phyloP scores from a whole-genome alignment of 2,888 invertebrate species.

The Netelia virgata region DNA sequence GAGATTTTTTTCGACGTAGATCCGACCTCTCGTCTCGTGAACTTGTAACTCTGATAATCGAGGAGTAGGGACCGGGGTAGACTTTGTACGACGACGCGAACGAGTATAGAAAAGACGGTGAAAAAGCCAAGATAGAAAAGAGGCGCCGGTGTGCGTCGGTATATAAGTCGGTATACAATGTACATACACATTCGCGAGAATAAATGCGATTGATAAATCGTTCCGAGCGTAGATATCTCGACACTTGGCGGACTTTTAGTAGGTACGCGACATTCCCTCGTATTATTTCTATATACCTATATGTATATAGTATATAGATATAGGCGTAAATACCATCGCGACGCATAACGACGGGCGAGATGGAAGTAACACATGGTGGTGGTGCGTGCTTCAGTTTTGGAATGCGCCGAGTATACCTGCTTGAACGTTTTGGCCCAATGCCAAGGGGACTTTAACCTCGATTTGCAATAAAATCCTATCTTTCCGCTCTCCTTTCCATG shows the following conservation, averaged over 20 bases:
- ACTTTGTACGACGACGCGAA: no score
- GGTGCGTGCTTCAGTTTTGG: constrained; percentile 59
- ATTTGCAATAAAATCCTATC: constrained; percentile 80
- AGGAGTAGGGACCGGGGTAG: no score
- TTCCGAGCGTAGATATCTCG: not conserved
- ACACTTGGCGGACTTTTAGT: not conserved
- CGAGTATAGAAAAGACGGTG: no score
- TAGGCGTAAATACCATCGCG: not conserved
- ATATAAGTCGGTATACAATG: no score
- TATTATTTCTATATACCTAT: no score
- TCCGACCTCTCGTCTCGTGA: no score
- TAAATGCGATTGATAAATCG: not conserved
- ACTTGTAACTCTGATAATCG: no score
- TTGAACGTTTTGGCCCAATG: constrained; percentile 79
- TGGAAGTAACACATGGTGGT: constrained; percentile 11
- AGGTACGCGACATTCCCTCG: no score
- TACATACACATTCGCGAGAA: not conserved
- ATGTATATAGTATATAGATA: no score
- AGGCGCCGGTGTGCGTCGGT: not conserved
- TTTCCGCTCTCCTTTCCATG: constrained; percentile 44
- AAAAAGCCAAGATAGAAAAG: no score
- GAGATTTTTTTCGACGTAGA: not conserved
- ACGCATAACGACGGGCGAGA: constrained; percentile 3
- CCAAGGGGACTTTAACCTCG: constrained; percentile 82
- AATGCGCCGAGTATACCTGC: constrained; percentile 74